Evolutionary conservation across 2,113 vertebrate genomes (phyloP).

Genomic region (Dromaius novaehollandiae): DNA sequence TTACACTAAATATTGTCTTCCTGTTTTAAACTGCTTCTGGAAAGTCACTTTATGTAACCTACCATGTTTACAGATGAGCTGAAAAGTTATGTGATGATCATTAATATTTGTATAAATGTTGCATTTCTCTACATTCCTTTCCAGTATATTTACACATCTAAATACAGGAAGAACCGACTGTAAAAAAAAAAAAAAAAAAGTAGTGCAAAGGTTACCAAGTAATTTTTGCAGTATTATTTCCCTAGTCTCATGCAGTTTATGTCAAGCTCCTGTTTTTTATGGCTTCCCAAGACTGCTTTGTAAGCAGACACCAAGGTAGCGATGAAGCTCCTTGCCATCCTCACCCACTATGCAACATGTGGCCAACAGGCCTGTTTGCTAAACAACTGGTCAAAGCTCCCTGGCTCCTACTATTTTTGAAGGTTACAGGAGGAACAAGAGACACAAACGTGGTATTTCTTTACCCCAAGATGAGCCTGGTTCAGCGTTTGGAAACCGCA

Average conservation of each 20-base stretch:
- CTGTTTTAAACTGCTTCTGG: neutral
- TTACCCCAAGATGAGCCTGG: neutral
- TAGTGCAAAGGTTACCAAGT: neutral
- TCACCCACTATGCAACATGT: neutral
- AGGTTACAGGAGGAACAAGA: neutral
- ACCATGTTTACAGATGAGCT: conserved; percentile 92
- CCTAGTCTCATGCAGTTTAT: neutral
- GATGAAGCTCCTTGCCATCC: neutral
- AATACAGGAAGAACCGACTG: conserved; percentile 91
- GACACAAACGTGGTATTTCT: neutral
- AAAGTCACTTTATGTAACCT: conserved; percentile 2
- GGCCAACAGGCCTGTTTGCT: neutral
- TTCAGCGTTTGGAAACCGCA: neutral
- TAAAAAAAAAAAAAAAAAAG: neutral
- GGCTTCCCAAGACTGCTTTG: neutral
- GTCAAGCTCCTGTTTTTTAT: neutral
- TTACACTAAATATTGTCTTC: neutral
- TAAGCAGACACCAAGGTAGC: neutral
- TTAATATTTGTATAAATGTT: conserved; percentile 78
- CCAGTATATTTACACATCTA: conserved; percentile 82
- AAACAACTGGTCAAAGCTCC: neutral
- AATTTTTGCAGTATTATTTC: neutral
- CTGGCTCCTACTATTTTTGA: neutral
- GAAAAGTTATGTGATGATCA: conserved; percentile 78
- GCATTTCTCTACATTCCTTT: conserved; percentile 88